Base-by-base conservation (phyloP, 1,140 invertebrate species). In the Sitophilus oryzae region DNA sequence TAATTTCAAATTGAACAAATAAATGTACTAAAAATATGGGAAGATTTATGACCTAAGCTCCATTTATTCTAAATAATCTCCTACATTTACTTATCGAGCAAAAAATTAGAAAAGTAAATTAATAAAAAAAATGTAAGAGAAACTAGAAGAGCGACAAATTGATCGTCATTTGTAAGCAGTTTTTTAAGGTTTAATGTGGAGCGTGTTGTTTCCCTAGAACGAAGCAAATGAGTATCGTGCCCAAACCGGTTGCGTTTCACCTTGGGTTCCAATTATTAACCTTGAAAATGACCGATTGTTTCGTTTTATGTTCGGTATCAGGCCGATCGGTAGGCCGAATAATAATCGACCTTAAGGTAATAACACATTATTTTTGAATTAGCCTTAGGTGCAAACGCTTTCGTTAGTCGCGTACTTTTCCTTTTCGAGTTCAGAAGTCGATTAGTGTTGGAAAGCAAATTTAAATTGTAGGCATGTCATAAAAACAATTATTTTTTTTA, bases 271-370 rank as follows among this genome's bases (percentile, higher is more conserved):
- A 48, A 42, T 64, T 59, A 58, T 52, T 56, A 64, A 64, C 60
- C 62, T 62, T 64, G 52, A 56, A 48, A 61, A 64, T 64, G 62
- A 64, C 62, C 62, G 62, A 64, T 64, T 60, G 62, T 64, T 64
- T 58, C 48, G 58, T 62, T 64, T 58, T 64, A 56, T 64, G 60
- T 61, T 56, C 54, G 53, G 44, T 60, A 60, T 60, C 53, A 37
- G 43, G 22, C 38, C 4, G 42, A 59, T 53, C 60, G 58, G 35
- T 49, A 45, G 56, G 59, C 56, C 60, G 25, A 25, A 35, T 52
- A 50, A 50, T 50, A 11, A n/a, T 21, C 6, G 18, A 36, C 41
- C 30, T 43, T 40, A 8, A 36, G 3, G 20, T 44, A 52, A 52
- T 52, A 43, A 52, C 40, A 38, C 50, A 52, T 52, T 52, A 52